phyloP scores from a whole-genome alignment of 2,888 invertebrate species.

The Invenusta paracnida region DNA sequence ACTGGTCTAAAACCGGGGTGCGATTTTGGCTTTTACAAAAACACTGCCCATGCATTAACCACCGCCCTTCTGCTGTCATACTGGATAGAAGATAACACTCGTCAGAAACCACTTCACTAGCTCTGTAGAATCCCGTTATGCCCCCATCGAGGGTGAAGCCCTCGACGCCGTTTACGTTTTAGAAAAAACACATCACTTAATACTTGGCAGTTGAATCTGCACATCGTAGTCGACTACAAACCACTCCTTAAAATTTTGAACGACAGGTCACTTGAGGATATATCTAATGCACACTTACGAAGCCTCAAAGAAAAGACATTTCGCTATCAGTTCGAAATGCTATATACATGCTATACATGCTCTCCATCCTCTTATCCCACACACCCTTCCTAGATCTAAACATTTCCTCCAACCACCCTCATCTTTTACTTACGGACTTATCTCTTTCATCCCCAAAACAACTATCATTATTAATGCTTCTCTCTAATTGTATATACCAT shows the following conservation, averaged over 20 bases:
- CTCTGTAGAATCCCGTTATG: slow-evolving; percentile 10
- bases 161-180: slow-evolving; percentile 40
- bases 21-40: slow-evolving; percentile 24
- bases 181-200: slow-evolving; percentile 41
- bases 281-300: slow-evolving; percentile 31
- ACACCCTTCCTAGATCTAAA: too few species aligned
- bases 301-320: slow-evolving; percentile 33
- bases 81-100: not conserved
- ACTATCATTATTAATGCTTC: too few species aligned
- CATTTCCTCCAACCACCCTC: too few species aligned
- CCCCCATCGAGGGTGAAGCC: slow-evolving; percentile 31
- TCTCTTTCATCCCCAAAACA: too few species aligned
- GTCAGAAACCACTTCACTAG: slow-evolving; percentile 7
- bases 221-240: slow-evolving; percentile 45
- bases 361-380: too few species aligned
- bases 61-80: not conserved
- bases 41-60: not conserved
- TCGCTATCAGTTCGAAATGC: not conserved
- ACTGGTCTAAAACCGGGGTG: slow-evolving; percentile 11
- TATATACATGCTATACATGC: too few species aligned
- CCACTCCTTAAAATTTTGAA: slow-evolving; percentile 44
- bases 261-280: slow-evolving; percentile 44
- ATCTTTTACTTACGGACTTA: too few species aligned
- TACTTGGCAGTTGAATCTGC: slow-evolving; percentile 44
- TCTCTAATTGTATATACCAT: too few species aligned